Evolutionary conservation across 2,888 invertebrate species (phyloP).

Genomic region (Laspeyria flexula): DNA sequence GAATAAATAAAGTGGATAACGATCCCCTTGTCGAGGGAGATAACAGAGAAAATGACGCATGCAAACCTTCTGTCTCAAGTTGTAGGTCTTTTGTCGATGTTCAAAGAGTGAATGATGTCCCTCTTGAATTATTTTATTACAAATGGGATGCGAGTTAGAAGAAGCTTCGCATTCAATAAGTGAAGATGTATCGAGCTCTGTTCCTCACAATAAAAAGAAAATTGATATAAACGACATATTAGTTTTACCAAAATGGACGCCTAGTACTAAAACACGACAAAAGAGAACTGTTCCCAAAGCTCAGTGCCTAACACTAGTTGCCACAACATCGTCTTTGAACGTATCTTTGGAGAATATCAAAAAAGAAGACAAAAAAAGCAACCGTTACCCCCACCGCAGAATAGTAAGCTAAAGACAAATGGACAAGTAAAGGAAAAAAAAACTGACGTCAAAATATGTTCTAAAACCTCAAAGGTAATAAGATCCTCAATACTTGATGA

Average conservation of each 20-base stretch:
- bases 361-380: background rate
- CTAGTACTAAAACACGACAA: conserved; percentile 12
- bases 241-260: background rate
- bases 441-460: background rate
- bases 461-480: background rate
- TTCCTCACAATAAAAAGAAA: background rate
- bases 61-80: background rate
- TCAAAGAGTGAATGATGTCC: background rate
- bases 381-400: background rate
- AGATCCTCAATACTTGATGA: background rate
- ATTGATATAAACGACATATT: background rate
- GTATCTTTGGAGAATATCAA: background rate
- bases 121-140: background rate
- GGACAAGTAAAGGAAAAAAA: background rate
- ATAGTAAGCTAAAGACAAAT: too few relatives aligned
- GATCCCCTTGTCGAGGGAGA: background rate
- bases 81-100: background rate
- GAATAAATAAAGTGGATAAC: background rate
- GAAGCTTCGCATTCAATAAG: background rate
- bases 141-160: background rate
- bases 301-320: conserved; percentile 1
- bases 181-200: background rate
- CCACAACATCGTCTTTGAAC: background rate
- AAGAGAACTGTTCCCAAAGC: conserved; percentile 22
- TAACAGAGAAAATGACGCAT: background rate